phyloP scores from a whole-genome alignment of 2,113 vertebrate genomes.

The Chitala chitala region DNA sequence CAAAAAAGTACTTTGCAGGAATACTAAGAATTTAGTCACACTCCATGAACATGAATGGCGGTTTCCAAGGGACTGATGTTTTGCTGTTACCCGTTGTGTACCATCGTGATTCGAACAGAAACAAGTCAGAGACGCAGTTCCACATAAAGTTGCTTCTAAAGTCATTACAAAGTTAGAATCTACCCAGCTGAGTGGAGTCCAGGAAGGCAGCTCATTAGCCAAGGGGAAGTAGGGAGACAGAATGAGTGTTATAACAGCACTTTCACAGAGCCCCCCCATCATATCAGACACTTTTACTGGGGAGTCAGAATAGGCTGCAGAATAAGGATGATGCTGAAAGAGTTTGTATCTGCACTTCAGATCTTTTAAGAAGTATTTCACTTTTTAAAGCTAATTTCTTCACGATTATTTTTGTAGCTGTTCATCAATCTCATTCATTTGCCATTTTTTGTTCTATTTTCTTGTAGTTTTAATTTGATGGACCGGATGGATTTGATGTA shows the following conservation, averaged over 20 bases:
- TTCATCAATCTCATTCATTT: too few relatives aligned
- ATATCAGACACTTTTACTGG: neutral
- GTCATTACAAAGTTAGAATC: neutral
- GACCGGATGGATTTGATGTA: too few relatives aligned
- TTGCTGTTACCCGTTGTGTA: too few relatives aligned
- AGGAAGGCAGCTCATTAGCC: neutral
- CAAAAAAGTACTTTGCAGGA: neutral
- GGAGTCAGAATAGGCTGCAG: neutral
- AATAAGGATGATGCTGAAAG: neutral
- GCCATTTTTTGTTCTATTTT: too few relatives aligned
- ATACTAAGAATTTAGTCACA: neutral
- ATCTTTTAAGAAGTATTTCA: neutral
- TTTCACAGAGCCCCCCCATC: neutral
- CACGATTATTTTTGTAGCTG: too few relatives aligned
- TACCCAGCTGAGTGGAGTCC: neutral
- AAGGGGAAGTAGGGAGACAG: neutral
- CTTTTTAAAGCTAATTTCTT: neutral
- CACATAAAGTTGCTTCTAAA: neutral
- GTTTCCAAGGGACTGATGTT: too few relatives aligned
- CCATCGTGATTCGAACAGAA: neutral
- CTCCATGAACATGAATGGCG: too few relatives aligned
- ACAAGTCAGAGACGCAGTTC: too few relatives aligned
- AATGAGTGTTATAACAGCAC: neutral
- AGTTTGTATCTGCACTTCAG: neutral
- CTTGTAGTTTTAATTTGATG: too few relatives aligned